Evolutionary conservation across 1,140 invertebrate species (phyloP).

Genomic region (Drosophila arawakana): DNA sequence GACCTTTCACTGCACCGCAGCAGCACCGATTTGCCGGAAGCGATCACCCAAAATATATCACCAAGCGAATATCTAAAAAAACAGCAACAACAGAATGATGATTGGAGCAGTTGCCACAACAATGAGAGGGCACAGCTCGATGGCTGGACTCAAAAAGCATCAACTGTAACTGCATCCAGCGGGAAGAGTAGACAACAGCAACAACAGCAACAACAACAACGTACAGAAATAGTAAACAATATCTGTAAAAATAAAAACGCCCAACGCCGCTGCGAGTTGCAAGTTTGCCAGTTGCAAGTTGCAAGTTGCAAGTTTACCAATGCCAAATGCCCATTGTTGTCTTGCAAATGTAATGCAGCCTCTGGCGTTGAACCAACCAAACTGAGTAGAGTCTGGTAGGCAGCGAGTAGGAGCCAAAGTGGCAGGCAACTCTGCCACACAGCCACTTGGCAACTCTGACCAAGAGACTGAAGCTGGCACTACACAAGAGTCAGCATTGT

Average conservation of each 20-base stretch:
- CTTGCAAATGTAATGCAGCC: conserved; percentile 74
- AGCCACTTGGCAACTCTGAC: conserved; percentile 3
- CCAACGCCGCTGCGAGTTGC: conserved; percentile 66
- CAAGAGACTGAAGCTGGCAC: conserved; percentile 2
- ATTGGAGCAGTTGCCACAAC: conserved; percentile 59
- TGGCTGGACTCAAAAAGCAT: conserved; percentile 3
- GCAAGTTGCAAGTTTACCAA: conserved; percentile 34
- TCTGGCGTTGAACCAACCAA: conserved; percentile 35
- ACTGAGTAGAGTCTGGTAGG: conserved; percentile 41
- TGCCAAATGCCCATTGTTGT: conserved; percentile 74
- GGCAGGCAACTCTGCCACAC: conserved; percentile 15
- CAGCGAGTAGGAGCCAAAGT: conserved; percentile 12
- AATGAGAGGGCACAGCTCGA: conserved; percentile 51
- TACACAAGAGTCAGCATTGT: conserved; percentile 23
- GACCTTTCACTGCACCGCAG: conserved; percentile 69
- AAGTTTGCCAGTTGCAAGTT: conserved; percentile 6
- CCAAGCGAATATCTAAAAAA: conserved; percentile 74
- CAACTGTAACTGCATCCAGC: conserved; percentile 17
- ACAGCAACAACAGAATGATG: conserved; percentile 47
- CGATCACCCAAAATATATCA: conserved; percentile 81
- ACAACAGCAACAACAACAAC: conserved; percentile 37
- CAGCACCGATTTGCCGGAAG: conserved; percentile 71
- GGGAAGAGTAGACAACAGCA: conserved; percentile 13
- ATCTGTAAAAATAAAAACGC: conserved; percentile 83
- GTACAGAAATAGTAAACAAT: conserved; percentile 70